Base-by-base conservation (phyloP, 2,113 vertebrate genomes). In the Bos indicus region DNA sequence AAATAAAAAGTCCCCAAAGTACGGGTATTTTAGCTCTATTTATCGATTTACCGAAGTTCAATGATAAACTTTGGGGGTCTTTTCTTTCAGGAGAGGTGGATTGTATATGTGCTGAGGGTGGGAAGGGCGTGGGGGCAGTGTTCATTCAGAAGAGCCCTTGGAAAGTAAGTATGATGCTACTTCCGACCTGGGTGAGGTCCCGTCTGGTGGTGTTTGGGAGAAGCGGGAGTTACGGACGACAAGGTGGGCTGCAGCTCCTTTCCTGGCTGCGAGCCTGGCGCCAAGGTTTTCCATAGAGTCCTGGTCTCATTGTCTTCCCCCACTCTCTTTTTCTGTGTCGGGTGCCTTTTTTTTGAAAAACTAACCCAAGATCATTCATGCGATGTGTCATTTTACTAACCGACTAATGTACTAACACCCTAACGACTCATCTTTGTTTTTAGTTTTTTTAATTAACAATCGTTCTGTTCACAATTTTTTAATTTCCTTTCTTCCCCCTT, bases 401-500 rank as follows among this genome's bases (percentile, higher is more conserved):
- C 99, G 98, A 99, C 99, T 99, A 99, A 99, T 99, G 99, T 99
- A 99, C 99, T 99, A 99, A 98, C 99, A 99, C 98, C 99, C 98
- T 99, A 99, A 99, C 99, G 99, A 99, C 99, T 99, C 99, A 99
- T 99, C 99, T 98, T 99, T 99, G 99, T 98, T 99, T 99, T 99
- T 99, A 99, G 99, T 99, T 99, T 99, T 99, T 99, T 99, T 99
- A 99, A 99, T 99, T 99, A 99, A 99, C 99, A 99, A 99, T 99
- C 99, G 99, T 99, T 99, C 99, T 99, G 99, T 99, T 99, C 99
- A 99, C 99, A 99, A 99, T 99, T 99, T 99, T 74, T 99, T 99
- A 99, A 99, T 99, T 99, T 99, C 99, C 99, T 99, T 99, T 99
- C 99, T 99, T 99, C 99, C 99, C 99, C 99, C 99, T 99, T 99